phyloP scores from a whole-genome alignment of 2,113 vertebrate genomes.

The Sceloporus tristichus region DNA sequence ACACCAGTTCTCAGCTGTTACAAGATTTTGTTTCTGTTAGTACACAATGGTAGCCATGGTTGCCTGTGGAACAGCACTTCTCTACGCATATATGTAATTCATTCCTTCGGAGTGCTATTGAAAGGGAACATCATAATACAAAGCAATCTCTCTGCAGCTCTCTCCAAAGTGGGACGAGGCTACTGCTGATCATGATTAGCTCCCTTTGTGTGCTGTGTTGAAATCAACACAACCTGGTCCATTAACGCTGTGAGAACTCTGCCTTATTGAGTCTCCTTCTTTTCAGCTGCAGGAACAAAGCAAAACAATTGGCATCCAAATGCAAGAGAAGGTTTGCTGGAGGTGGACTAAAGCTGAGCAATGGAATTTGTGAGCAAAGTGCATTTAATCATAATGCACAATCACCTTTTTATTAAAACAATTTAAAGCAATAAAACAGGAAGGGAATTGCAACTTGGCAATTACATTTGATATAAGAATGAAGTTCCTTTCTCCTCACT shows the following conservation, averaged over 20 bases:
- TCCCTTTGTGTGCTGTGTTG: accelerated
- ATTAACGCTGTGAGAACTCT: slow-evolving; percentile 20
- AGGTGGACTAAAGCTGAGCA: neutral
- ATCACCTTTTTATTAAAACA: neutral
- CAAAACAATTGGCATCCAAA: slow-evolving; percentile 12
- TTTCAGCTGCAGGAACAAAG: slow-evolving; percentile 12
- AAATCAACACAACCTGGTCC: slow-evolving; percentile 1
- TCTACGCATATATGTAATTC: slow-evolving; percentile 19
- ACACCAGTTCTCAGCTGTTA: slow-evolving; percentile 6
- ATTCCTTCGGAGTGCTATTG: slow-evolving; percentile 40
- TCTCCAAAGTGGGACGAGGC: slow-evolving; percentile 18
- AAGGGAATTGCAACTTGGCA: neutral
- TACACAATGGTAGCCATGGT: slow-evolving; percentile 34
- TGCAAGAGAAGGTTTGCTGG: neutral
- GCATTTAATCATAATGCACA: neutral
- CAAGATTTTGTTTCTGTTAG: slow-evolving; percentile 21
- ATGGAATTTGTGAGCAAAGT: accelerated
- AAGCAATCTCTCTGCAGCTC: neutral
- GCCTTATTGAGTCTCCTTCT: slow-evolving; percentile 3
- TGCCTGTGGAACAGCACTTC: slow-evolving; percentile 43
- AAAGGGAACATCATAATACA: slow-evolving; percentile 46
- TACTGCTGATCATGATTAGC: slow-evolving; percentile 43
- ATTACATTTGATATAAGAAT: neutral
- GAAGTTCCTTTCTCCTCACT: neutral
- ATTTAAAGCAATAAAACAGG: neutral